phyloP scores from a whole-genome alignment of 2,888 invertebrate species.

The Andrena flavipes region DNA sequence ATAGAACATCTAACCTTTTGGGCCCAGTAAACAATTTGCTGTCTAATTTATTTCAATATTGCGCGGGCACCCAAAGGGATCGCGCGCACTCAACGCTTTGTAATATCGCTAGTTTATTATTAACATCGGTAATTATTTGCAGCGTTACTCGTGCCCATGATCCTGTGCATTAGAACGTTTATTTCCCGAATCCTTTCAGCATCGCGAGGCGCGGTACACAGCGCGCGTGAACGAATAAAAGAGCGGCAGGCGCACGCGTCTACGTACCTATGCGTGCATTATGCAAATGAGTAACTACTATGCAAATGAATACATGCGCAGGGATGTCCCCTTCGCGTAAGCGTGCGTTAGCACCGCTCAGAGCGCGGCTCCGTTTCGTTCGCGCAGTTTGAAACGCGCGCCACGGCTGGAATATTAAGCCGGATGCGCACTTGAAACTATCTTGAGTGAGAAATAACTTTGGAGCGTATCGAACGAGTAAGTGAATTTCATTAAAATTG shows the following conservation, averaged over 20 bases:
- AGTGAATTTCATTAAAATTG: no score
- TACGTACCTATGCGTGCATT: slow-evolving; percentile 5
- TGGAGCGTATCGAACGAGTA: no score
- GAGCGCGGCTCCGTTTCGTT: neutral
- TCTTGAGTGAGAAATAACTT: no score
- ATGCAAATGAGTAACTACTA: slow-evolving; percentile 26
- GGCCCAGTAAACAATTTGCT: no score
- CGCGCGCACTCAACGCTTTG: neutral
- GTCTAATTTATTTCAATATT: no score
- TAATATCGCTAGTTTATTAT: neutral
- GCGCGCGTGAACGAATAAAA: slow-evolving; percentile 19
- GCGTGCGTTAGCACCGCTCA: neutral
- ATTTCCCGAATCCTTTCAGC: slow-evolving; percentile 1
- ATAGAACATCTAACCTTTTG: no score
- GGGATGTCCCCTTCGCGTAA: neutral
- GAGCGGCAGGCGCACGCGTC: neutral
- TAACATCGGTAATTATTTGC: neutral
- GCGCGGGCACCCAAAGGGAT: no score
- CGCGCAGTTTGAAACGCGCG: neutral
- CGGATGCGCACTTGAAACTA: neutral
- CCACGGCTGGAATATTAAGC: neutral
- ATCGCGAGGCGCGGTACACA: neutral
- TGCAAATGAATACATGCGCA: slow-evolving; percentile 12
- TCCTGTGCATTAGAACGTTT: neutral
- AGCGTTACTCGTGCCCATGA: neutral